Conservation (phyloP, 2,113 vertebrate genomes). For the Protobothrops mucrosquamatus region DNA sequence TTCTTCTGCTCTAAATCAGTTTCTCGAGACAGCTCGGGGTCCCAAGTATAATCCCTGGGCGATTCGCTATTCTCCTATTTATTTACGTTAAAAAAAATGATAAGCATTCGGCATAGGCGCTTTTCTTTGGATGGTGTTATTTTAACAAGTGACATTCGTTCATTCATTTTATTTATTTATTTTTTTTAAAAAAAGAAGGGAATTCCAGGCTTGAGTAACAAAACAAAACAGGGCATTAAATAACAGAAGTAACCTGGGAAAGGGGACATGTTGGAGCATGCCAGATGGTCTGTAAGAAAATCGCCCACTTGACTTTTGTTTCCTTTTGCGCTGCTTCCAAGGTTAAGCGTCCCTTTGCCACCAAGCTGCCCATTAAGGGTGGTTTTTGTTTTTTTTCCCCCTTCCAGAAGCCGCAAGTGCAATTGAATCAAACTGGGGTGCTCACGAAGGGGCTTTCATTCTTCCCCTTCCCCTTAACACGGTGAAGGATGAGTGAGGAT, state of each 20-base stretch:
- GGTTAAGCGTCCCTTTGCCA: background rate
- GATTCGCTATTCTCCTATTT: background rate
- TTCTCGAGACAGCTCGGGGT: background rate
- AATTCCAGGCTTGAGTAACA: background rate
- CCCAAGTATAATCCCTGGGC: background rate
- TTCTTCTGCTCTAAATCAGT: background rate
- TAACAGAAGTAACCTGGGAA: background rate
- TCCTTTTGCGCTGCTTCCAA: background rate
- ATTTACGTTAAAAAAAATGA: background rate
- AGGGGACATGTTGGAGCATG: conserved; percentile 13
- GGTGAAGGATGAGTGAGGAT: background rate
- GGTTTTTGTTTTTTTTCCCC: background rate
- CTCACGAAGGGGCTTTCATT: rapidly evolving
- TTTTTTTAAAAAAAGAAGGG: background rate
- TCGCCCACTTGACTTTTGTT: background rate
- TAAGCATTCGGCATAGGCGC: background rate
- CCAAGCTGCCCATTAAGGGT: background rate
- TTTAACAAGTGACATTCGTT: background rate
- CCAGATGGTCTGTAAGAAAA: background rate
- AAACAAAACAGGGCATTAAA: background rate
- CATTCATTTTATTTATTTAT: no score
- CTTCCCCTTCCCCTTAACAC: background rate
- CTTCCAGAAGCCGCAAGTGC: background rate
- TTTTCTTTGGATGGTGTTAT: background rate
- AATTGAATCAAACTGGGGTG: background rate